These are phyloP conservation scores for Potamilus streckersoni DNA, from an alignment of 1,140 invertebrate species.

Conservation along the genomic window DNA sequence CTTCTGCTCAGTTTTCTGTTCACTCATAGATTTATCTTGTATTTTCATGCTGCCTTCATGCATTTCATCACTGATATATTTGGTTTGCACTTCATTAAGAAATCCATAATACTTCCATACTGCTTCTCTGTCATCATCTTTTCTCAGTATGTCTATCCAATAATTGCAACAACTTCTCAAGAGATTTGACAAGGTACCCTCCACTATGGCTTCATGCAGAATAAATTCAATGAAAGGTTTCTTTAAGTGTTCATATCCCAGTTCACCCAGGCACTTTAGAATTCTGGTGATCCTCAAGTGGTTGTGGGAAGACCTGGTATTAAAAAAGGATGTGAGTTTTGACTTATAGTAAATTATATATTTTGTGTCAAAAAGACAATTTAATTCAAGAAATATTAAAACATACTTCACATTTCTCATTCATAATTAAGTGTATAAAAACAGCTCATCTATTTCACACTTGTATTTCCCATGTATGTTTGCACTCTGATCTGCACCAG, in stretches of 20 bases:
- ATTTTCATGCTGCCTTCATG: not conserved
- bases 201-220: conserved; percentile 43
- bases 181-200: conserved; percentile 30
- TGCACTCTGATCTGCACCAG: too few species aligned
- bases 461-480: too few species aligned
- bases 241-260: conserved; percentile 52
- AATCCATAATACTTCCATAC: conserved; percentile 31
- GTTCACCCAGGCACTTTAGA: conserved; percentile 59
- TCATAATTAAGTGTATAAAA: too few species aligned
- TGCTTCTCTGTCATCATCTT: conserved; percentile 40
- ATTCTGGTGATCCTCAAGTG: conserved; percentile 58
- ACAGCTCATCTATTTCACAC: too few species aligned
- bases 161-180: conserved; percentile 45
- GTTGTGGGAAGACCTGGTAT: conserved; percentile 51
- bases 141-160: conserved; percentile 51
- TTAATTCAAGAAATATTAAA: too few species aligned
- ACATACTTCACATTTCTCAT: too few species aligned
- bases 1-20: too few species aligned
- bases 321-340: too few species aligned
- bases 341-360: too few species aligned
- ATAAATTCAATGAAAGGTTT: conserved; percentile 47
- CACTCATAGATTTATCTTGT: too few species aligned
- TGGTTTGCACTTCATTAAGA: not conserved
- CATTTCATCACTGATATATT: not conserved
- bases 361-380: too few species aligned